phyloP scores from a whole-genome alignment of 2,113 vertebrate genomes.

The Nesoenas mayeri region DNA sequence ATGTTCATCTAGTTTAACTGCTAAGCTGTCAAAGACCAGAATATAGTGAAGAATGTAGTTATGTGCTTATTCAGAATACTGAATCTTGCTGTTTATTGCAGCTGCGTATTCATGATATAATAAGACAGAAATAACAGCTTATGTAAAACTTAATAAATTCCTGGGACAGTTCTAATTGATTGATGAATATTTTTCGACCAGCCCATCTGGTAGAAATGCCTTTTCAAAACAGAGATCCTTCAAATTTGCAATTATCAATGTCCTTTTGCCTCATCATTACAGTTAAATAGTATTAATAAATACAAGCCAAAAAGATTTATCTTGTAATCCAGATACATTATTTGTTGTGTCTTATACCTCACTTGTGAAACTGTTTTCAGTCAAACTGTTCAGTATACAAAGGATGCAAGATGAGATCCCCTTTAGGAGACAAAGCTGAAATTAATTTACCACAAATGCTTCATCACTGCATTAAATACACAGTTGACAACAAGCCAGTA shows the following conservation, averaged over 20 bases:
- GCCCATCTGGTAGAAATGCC: not conserved
- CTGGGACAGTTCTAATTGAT: slow-evolving; percentile 21
- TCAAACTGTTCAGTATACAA: not conserved
- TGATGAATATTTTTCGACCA: slow-evolving; percentile 3
- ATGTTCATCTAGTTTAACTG: slow-evolving; percentile 52
- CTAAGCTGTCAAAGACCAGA: slow-evolving; percentile 43
- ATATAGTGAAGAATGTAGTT: slow-evolving; percentile 16
- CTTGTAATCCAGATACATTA: not conserved
- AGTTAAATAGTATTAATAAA: not conserved
- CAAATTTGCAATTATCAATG: not conserved
- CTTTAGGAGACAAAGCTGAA: not conserved
- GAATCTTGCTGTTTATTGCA: not conserved
- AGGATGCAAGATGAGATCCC: not conserved
- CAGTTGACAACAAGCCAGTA: not conserved
- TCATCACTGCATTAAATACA: not conserved
- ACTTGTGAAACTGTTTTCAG: fast-evolving
- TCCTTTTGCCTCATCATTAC: not conserved
- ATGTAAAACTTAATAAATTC: slow-evolving; percentile 52
- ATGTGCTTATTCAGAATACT: slow-evolving; percentile 19
- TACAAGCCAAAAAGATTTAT: not conserved
- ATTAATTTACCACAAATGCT: not conserved
- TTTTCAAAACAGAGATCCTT: not conserved
- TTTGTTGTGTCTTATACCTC: not conserved
- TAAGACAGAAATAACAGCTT: slow-evolving; percentile 37
- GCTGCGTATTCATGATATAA: slow-evolving; percentile 19